phyloP scores from a whole-genome alignment of 1,140 invertebrate genomes.

The Stegodyphus mimosarum region DNA sequence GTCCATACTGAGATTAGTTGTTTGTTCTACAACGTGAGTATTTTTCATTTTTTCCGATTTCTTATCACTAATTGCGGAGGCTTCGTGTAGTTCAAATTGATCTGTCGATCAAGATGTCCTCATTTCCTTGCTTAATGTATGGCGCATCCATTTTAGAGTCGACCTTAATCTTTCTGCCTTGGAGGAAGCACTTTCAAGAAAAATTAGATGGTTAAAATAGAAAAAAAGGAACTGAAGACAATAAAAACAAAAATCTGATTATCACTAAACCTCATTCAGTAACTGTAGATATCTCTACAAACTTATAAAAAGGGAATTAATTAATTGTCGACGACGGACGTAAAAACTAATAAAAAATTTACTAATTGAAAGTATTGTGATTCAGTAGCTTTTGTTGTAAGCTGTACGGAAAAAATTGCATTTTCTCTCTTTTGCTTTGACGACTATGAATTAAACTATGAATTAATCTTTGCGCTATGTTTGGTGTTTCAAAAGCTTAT shows the following conservation, averaged over 20 bases:
- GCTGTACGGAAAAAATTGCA: too few relatives aligned
- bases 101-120: constrained; percentile 22
- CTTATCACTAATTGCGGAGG: constrained; percentile 32
- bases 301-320: too few relatives aligned
- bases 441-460: too few relatives aligned
- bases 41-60: constrained; percentile 9
- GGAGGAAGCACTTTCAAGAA: neutral
- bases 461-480: too few relatives aligned
- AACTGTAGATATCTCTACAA: constrained; percentile 4
- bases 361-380: too few relatives aligned
- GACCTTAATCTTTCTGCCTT: constrained; percentile 39
- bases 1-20: constrained; percentile 6
- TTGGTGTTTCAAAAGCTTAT: too few relatives aligned
- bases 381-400: too few relatives aligned
- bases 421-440: too few relatives aligned
- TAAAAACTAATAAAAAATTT: too few relatives aligned
- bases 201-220: constrained; percentile 9
- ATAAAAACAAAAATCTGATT: neutral
- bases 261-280: constrained; percentile 35
- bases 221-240: neutral
- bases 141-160: constrained; percentile 20
- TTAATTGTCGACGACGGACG: too few relatives aligned
- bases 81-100: constrained; percentile 33
- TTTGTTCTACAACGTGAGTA: constrained; percentile 23
- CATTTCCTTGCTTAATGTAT: constrained; percentile 17